phyloP scores from a whole-genome alignment of 2,888 invertebrate genomes.

The Sussaba pulchella region DNA sequence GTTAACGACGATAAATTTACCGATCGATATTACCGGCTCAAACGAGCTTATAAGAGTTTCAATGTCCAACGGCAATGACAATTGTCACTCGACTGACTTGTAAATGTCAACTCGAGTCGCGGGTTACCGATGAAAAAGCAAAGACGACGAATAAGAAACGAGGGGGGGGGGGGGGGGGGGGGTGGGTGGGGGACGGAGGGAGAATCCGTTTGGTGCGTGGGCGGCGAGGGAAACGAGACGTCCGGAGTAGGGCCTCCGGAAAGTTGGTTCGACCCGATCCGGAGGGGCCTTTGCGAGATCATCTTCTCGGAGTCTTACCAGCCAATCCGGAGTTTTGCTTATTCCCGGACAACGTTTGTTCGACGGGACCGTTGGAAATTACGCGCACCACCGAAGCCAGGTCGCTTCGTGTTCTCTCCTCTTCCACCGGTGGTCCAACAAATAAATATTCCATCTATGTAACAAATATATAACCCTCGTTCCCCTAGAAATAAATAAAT shows the following conservation, averaged over 20 bases:
- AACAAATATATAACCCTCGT: no score
- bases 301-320: slow-evolving; percentile 54
- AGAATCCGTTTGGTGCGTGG: slow-evolving; percentile 46
- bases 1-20: no score
- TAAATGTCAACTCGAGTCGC: slow-evolving; percentile 33
- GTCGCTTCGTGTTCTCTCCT: slow-evolving; percentile 53
- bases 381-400: slow-evolving; percentile 53
- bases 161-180: slow-evolving; percentile 2
- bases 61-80: slow-evolving; percentile 40
- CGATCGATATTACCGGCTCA: no score
- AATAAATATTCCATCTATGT: no score
- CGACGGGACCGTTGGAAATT: slow-evolving; percentile 11
- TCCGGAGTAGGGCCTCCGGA: slow-evolving; percentile 72
- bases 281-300: slow-evolving; percentile 56
- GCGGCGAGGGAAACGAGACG: slow-evolving; percentile 58
- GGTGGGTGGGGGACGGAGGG: no score
- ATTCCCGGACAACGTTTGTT: slow-evolving; percentile 49
- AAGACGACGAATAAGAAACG: slow-evolving; percentile 17
- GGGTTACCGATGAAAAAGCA: slow-evolving; percentile 33
- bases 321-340: slow-evolving; percentile 59
- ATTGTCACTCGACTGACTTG: slow-evolving; percentile 57
- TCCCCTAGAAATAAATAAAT: no score
- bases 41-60: no score
- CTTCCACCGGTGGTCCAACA: no score
- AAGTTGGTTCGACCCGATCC: slow-evolving; percentile 55